Percentiles rank a stretch among this genome's conserved stretches.
Evolutionary conservation across 2,888 invertebrate genomes (phyloP).

Genomic region (Platycnemis pennipes): DNA sequence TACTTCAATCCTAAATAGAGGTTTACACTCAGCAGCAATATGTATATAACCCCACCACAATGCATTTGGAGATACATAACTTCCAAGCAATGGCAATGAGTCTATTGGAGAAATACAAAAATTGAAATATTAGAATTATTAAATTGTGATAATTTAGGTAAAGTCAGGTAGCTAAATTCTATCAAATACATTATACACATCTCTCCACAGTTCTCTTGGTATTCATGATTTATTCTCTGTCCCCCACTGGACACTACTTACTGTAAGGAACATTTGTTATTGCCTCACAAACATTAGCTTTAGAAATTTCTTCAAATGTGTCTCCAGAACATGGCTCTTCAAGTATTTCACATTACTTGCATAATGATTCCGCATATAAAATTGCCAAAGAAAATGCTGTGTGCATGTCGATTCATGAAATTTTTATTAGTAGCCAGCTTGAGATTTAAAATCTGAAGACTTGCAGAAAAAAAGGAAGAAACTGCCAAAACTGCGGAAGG

Average conservation of each 20-base stretch:
- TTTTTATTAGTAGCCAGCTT: background rate
- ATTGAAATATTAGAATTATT: too few species aligned
- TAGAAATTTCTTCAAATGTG: background rate
- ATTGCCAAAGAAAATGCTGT: too few species aligned
- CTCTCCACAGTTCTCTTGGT: background rate
- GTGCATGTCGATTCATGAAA: background rate
- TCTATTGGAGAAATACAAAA: too few species aligned
- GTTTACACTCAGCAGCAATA: too few species aligned
- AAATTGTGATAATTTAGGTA: background rate
- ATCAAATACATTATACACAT: background rate
- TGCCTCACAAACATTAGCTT: background rate
- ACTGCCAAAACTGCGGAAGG: background rate
- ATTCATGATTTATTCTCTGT: too few species aligned
- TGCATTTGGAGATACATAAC: too few species aligned
- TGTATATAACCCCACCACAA: too few species aligned
- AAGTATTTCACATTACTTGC: background rate
- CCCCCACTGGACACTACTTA: too few species aligned
- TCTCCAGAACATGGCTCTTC: background rate
- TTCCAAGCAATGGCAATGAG: too few species aligned
- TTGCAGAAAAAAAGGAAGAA: background rate
- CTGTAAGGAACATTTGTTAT: background rate
- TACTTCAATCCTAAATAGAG: too few species aligned
- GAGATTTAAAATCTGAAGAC: background rate
- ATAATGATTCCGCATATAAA: too few species aligned
- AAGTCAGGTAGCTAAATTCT: background rate